Evolutionary conservation across 2,888 invertebrate species (phyloP).

Genomic region (Bugula neritina): DNA sequence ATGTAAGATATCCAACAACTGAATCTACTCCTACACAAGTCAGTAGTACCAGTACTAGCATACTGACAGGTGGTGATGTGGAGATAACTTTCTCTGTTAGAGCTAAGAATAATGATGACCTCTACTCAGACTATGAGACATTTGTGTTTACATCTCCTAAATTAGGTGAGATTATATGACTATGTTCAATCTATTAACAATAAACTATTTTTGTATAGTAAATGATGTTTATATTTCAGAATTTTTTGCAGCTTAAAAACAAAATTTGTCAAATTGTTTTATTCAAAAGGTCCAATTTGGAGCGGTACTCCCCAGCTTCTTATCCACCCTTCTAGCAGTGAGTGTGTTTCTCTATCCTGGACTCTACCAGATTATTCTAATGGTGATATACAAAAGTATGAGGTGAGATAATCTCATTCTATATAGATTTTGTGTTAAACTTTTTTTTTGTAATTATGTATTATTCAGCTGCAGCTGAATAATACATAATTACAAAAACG

Average conservation of each 20-base stretch:
- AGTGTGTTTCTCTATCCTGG: neutral
- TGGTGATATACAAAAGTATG: neutral
- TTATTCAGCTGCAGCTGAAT: too few species aligned
- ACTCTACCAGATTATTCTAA: neutral
- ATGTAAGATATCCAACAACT: neutral
- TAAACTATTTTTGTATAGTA: neutral
- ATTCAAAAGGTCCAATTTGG: neutral
- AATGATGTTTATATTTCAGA: neutral
- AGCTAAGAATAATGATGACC: neutral
- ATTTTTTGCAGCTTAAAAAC: neutral
- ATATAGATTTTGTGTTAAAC: too few species aligned
- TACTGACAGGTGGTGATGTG: neutral
- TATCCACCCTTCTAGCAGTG: neutral
- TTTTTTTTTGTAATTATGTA: too few species aligned
- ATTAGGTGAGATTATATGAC: neutral
- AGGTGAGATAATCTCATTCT: too few species aligned
- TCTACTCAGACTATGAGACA: neutral
- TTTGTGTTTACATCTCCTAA: neutral
- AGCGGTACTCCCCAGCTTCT: neutral
- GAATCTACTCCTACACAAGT: neutral
- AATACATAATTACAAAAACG: too few species aligned
- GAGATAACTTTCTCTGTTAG: neutral
- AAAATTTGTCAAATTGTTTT: neutral
- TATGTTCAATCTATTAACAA: neutral
- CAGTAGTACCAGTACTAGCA: neutral